Base-by-base conservation (phyloP, 2,113 vertebrate species). In the Petromus typicus region DNA sequence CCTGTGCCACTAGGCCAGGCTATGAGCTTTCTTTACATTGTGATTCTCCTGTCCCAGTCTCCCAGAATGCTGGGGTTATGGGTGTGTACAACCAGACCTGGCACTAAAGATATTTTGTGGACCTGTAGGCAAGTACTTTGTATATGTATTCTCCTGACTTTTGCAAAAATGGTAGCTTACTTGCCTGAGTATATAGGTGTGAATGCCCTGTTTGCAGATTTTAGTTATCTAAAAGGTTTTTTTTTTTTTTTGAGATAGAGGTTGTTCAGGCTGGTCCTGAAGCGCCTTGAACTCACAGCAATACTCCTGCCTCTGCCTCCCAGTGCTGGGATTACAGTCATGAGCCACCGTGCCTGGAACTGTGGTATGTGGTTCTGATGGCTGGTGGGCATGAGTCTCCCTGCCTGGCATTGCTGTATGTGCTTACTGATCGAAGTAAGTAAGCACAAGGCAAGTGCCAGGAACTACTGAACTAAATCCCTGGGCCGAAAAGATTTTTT, bases 151-250 rank as follows among this genome's bases (percentile, higher is more conserved):
- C 22, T 63, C 16, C 18, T 30, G 13, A 87, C 20, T 80, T 88
- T 87, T 40, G 59, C 66, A 91, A 56, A 75, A 94, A 45, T 69
- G 73, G 5, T 69, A 79, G 56, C n/a, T 37, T 83, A 23, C n/a
- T n/a, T n/a, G n/a, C 86, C 2, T 75, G 75, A 83, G 59, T 85
- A 18, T 89, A 9, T 11, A 67, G 69, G 17, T 86, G 17, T 75
- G 64, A 94, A 56, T 90, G 20, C n/a, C 43, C 66, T 95, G 9
- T 83, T 95, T 97, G 75, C 79, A 83, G 61, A 79, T 87, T 91
- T 85, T 56, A 85, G 56, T 71, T 73, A 75, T 69, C 45, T 25
- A 90, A n/a, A n/a, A n/a, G n/a, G n/a, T n/a, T n/a, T n/a, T n/a
- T n/a, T n/a, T n/a, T n/a, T n/a, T n/a, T n/a, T n/a, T n/a, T n/a